Evolutionary conservation across 2,113 vertebrate genomes (phyloP).

Genomic region (Serilophus lunatus): DNA sequence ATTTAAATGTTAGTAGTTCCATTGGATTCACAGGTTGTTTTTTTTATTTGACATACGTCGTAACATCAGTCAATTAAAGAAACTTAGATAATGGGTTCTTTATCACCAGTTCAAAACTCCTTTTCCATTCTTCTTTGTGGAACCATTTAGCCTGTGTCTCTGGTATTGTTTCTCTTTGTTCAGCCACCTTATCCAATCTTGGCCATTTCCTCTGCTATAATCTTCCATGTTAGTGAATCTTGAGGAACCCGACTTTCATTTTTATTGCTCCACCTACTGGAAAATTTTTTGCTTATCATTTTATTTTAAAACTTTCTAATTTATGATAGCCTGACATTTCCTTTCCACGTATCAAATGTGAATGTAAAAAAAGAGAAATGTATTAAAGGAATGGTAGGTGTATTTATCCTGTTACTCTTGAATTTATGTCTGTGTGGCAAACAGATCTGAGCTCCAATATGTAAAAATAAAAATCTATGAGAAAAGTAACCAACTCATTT

Average conservation of each 20-base stretch:
- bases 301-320: constrained; percentile 9
- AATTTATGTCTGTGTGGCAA: background rate
- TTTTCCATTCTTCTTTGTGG: background rate
- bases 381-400: background rate
- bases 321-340: background rate
- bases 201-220: background rate
- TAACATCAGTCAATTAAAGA: background rate
- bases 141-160: background rate
- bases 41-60: background rate
- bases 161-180: background rate
- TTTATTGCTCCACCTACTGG: constrained; percentile 27
- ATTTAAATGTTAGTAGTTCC: background rate
- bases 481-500: constrained; percentile 4
- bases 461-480: background rate
- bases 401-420: background rate
- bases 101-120: background rate
- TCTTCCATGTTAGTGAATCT: constrained; percentile 11
- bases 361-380: background rate
- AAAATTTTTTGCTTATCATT: background rate
- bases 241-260: background rate
- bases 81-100: background rate
- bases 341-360: background rate
- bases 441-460: background rate
- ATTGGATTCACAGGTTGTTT: background rate
- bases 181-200: constrained; percentile 33